Percentiles rank a stretch among this genome's conserved stretches.
Conservation (phyloP, 2,113 vertebrate genomes). For the Toxostoma redivivum region DNA sequence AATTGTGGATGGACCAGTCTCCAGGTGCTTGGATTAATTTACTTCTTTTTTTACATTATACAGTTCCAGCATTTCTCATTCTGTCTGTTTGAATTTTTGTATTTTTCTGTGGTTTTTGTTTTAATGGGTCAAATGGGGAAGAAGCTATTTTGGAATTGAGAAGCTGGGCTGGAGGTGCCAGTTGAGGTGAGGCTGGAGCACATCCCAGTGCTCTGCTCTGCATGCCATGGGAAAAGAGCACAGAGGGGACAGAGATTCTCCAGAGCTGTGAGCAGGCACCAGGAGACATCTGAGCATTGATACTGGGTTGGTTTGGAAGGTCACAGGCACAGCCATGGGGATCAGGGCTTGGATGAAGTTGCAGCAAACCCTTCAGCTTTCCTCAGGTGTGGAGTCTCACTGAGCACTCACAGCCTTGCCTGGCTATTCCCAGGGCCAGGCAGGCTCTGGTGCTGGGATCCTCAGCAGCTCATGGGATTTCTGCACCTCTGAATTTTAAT, state of each 20-base stretch:
- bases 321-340: not conserved
- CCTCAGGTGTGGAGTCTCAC: not conserved
- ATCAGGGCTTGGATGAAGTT: not conserved
- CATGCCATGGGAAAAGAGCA: accelerated
- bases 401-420: not conserved
- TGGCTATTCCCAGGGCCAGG: not conserved
- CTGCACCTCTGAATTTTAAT: not conserved
- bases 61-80: not conserved
- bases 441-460: not conserved
- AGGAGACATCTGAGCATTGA: not conserved
- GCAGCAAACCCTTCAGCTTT: not conserved
- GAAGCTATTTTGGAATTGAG: not conserved
- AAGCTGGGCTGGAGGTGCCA: not conserved
- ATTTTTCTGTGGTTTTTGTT: not conserved
- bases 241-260: not conserved
- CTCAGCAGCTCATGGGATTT: not conserved
- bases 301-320: not conserved
- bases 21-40: not conserved
- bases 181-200: not conserved
- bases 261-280: not conserved
- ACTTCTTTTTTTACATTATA: not conserved
- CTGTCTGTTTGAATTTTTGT: not conserved
- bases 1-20: not conserved
- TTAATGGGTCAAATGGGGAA: not conserved
- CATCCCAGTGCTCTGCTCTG: not conserved